phyloP scores from a whole-genome alignment of 2,797 vertebrate species.

The Diceros bicornis region DNA sequence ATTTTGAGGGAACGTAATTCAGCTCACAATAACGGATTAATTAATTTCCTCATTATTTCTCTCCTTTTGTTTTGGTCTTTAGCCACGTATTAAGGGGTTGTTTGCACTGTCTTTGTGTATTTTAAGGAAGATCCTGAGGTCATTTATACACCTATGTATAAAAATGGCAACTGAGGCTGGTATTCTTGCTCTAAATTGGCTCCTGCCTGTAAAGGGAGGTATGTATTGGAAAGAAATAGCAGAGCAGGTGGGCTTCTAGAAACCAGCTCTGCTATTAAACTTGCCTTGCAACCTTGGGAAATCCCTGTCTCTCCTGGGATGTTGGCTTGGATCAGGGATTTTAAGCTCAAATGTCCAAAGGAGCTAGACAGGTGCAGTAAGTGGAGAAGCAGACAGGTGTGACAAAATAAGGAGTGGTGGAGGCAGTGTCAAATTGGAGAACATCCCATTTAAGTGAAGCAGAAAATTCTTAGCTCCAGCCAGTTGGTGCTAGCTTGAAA shows the following conservation, averaged over 20 bases:
- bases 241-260: neutral
- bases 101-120: neutral
- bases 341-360: constrained; percentile 6
- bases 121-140: neutral
- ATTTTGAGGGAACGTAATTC: neutral
- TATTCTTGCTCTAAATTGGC: neutral
- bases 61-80: neutral
- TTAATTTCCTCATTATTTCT: neutral
- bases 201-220: neutral
- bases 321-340: neutral
- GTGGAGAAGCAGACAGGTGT: neutral
- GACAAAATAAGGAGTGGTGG: neutral
- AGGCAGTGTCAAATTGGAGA: neutral
- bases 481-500: neutral
- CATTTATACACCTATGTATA: neutral
- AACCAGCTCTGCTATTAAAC: neutral
- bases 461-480: neutral
- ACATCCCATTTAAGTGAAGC: neutral
- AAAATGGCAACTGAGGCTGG: neutral
- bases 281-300: neutral
- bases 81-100: neutral
- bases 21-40: neutral
- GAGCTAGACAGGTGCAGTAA: neutral
- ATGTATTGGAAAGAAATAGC: neutral
- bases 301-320: neutral